phyloP scores from a whole-genome alignment of 2,797 vertebrate species.

The Tenualosa thibaudeaui region DNA sequence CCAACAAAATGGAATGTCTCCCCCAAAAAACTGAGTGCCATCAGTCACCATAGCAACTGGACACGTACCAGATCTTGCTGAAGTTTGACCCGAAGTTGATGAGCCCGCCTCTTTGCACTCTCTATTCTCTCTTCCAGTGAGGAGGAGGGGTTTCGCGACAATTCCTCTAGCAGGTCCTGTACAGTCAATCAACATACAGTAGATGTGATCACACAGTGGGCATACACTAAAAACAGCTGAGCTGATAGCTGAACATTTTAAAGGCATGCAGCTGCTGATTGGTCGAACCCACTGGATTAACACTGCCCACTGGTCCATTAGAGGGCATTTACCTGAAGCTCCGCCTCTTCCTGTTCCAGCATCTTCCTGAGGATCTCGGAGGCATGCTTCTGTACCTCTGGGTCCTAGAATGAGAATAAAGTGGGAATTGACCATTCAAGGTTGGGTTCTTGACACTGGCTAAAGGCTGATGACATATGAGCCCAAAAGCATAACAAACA shows the following conservation, averaged over 20 bases:
- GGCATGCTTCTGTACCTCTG: slow-evolving; percentile 89
- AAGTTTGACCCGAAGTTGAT: slow-evolving; percentile 87
- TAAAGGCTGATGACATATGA: neutral
- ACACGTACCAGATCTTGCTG: slow-evolving; percentile 82
- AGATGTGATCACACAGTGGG: neutral
- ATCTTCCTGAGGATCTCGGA: slow-evolving; percentile 90
- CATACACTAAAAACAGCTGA: neutral
- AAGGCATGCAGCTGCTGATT: neutral
- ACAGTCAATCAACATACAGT: neutral
- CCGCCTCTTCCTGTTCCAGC: slow-evolving; percentile 89
- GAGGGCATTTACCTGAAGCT: slow-evolving; percentile 79
- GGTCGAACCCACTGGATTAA: neutral
- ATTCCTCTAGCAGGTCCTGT: slow-evolving; percentile 81
- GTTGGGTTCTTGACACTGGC: neutral
- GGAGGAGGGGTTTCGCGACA: slow-evolving; percentile 75
- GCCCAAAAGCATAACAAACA: neutral
- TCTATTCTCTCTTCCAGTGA: slow-evolving; percentile 84
- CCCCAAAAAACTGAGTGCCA: neutral
- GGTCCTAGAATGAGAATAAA: slow-evolving; percentile 70
- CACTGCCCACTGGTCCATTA: neutral
- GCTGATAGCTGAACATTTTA: neutral
- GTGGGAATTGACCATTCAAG: neutral
- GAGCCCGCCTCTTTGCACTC: slow-evolving; percentile 83
- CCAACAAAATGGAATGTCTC: neutral
- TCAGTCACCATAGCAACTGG: neutral